A percentile compares a stretch with the other conserved stretches of the same genome.
Evolutionary conservation across 2,113 vertebrate genomes (phyloP).

Genomic region (Cyanoramphus novaezelandiae): DNA sequence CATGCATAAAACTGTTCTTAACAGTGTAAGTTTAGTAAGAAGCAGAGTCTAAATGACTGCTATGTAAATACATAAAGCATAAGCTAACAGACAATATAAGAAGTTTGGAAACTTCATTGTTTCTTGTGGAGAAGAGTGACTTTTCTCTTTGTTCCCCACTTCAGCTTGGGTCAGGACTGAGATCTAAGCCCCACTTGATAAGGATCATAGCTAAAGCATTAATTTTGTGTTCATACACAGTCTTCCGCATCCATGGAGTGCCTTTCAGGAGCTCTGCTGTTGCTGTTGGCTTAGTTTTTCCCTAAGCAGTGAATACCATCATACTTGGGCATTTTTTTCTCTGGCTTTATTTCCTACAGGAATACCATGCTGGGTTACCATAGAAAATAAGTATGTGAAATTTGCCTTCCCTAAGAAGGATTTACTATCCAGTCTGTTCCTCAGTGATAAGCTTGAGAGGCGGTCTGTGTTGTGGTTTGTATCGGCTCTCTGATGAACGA

Average conservation of each 20-base stretch:
- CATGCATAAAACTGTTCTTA: neutral
- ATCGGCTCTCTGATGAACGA: neutral
- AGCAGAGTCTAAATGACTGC: neutral
- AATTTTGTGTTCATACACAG: neutral
- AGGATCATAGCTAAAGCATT: neutral
- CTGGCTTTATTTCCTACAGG: neutral
- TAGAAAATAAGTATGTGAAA: neutral
- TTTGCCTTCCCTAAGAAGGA: neutral
- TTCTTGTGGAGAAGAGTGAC: neutral
- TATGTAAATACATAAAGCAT: rapidly evolving
- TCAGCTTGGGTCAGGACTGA: neutral
- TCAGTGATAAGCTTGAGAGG: neutral
- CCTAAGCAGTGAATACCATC: neutral
- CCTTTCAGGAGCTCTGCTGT: neutral
- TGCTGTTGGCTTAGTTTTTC: neutral
- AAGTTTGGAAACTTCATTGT: neutral
- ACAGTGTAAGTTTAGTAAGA: neutral
- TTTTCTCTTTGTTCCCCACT: neutral
- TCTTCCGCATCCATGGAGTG: neutral
- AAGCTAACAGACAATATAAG: neutral
- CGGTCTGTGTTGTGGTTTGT: neutral
- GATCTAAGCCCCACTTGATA: neutral
- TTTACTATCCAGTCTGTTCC: neutral
- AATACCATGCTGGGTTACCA: neutral
- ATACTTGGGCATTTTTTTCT: neutral